Percentiles rank a stretch among this genome's conserved stretches.
phyloP scores from a whole-genome alignment of 2,888 invertebrate species.

The Lochmaea capreae region DNA sequence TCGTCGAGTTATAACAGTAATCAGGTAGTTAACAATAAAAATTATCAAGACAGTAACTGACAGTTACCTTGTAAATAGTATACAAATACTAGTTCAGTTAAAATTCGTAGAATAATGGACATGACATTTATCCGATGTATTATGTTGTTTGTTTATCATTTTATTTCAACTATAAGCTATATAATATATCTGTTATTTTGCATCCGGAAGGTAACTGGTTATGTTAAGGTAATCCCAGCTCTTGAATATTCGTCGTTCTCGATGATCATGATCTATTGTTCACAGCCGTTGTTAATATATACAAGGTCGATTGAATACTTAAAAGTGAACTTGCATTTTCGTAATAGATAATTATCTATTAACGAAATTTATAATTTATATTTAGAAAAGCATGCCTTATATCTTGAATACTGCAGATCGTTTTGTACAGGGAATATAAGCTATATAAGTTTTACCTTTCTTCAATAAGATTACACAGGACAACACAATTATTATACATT shows the following conservation, averaged over 20 bases:
- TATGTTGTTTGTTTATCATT: not conserved
- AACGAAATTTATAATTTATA: slow-evolving; percentile 7
- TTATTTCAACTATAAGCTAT: not conserved
- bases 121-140: not conserved
- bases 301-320: slow-evolving; percentile 3
- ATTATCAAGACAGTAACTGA: no score
- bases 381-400: not conserved
- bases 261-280: not conserved
- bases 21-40: no score
- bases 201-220: slow-evolving; percentile 9
- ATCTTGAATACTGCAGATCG: slow-evolving; percentile 1
- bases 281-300: not conserved
- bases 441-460: not conserved
- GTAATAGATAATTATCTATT: not conserved
- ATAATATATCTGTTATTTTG: not conserved
- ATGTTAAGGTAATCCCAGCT: not conserved
- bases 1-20: no score
- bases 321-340: slow-evolving; percentile 2
- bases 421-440: not conserved
- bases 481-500: no score
- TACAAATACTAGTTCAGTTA: not conserved
- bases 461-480: not conserved
- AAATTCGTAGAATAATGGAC: not conserved
- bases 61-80: not conserved
- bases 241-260: not conserved